Evolutionary conservation across 2,888 invertebrate species (phyloP), one percentile per base, ranked within the genome.

Genomic region (Trachelus troglodyta): DNA sequence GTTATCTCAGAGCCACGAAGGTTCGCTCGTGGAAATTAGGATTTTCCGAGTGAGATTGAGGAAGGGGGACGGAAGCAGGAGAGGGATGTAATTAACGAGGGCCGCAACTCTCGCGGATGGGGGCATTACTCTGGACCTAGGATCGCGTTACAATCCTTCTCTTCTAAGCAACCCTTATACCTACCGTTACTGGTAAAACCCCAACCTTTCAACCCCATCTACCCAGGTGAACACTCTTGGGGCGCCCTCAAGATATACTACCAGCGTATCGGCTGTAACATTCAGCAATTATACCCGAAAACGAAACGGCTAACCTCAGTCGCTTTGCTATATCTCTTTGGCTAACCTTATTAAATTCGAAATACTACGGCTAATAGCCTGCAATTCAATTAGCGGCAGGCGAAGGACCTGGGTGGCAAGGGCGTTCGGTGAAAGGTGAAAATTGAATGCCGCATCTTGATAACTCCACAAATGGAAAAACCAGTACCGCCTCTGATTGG

Each of bases 71-170:
- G 69, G 71, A 71, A 1, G 69, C 30, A 33, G 34, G 76, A 69
- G 76, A 35, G 77, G 75, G 75, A 74, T 77, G 83, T 85, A 87
- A 88, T 88, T 88, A 87, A 86, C 83, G 85, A 88, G 85, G 81
- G 78, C 78, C 76, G 82, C 77, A 83, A 83, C 82, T 80, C 77
- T 83, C 81, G 81, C 79, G 77, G 82, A 82, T 84, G 79, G 82
- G 79, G 80, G 83, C 84, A 87, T 87, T 86, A 87, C 84, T 87
- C 83, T 82, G 82, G 82, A 84, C 84, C 81, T 80, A 30, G 74
- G 34, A 35, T 82, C 80, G 83, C 77, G 80, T 85, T 81, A 80
- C 81, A 35, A 12, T 34, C 74, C 34, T 30, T 34, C 74, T 15
- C 37, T 9, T 56, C 23, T 56, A 56, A 9, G 23, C 56, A 56